Conservation (phyloP, 1,140 invertebrate genomes). For the Musca vetustissima region DNA sequence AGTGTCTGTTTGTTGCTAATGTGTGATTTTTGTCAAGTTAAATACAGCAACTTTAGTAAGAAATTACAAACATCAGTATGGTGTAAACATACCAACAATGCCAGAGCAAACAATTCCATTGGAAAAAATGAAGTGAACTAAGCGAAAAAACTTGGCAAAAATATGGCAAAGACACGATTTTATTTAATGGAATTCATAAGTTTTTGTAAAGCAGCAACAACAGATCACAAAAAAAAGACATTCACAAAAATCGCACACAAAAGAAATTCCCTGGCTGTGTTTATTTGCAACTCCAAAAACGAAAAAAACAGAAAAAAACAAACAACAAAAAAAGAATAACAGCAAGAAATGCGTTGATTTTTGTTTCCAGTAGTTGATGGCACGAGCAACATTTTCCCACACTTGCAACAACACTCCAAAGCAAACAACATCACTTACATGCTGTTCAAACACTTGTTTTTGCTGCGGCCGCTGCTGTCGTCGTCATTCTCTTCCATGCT, state of each 20-base stretch:
- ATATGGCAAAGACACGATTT: slow-evolving; percentile 24
- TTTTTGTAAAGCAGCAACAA: slow-evolving; percentile 10
- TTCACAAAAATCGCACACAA: slow-evolving; percentile 5
- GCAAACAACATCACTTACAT: slow-evolving; percentile 19
- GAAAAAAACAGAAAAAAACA: slow-evolving; percentile 9
- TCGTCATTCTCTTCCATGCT: too few species aligned
- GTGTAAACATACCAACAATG: slow-evolving; percentile 19
- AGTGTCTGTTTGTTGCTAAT: slow-evolving; percentile 24
- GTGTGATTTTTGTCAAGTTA: slow-evolving; percentile 29
- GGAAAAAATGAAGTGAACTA: not conserved
- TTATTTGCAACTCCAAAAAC: slow-evolving; percentile 3
- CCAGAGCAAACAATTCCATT: too few species aligned
- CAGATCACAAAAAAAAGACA: not conserved
- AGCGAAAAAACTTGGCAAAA: slow-evolving; percentile 9
- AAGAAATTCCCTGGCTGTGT: slow-evolving; percentile 14
- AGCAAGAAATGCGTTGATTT: slow-evolving; percentile 9
- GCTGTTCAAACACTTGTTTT: slow-evolving; percentile 23
- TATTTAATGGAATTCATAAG: slow-evolving; percentile 24
- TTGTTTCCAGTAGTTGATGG: slow-evolving; percentile 15
- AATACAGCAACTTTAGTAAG: slow-evolving; percentile 16
- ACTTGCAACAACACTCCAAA: slow-evolving; percentile 1
- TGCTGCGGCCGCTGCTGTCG: too few species aligned
- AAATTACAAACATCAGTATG: slow-evolving; percentile 23
- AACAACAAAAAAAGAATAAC: not conserved
- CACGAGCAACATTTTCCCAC: slow-evolving; percentile 22